Evolutionary conservation across 2,888 invertebrate genomes (phyloP), one percentile per base, ranked within the genome.

Genomic region (Craniophora ligustri): DNA sequence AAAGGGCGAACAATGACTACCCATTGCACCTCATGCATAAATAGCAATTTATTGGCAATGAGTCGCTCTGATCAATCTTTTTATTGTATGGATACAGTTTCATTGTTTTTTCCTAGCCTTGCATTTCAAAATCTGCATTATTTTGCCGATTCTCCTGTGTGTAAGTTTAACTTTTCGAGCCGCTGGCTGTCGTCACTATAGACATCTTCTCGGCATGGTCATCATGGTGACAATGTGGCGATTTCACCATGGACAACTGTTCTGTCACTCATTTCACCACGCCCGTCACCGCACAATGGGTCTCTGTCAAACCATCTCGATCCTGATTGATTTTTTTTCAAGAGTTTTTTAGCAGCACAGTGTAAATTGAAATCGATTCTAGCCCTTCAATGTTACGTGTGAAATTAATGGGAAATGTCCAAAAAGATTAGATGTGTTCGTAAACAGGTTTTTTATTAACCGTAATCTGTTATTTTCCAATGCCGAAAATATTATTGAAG

Each of bases 301-400:
- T 56, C 55, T 75, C 88, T 92, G 93, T 92, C 93, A 90, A 88
- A 85, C 83, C 75, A 80, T 62, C 71, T 78, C 85, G 79, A 80
- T 85, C 89, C 91, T 91, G 91, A 92, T 92, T 91, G 91, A 92
- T 92, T 92, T 92, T 55, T 90, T 90, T 91, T 78, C 75, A n/a
- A n/a, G 68, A 69, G 72, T 78, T 82, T 86, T 89, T 85, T 70
- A 74, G 78, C 75, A 81, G 75, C 78, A 68, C 71, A 78, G 66
- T 78, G 80, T 85, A 89, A 88, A 91, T 90, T 89, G 88, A 91
- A 90, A 91, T 84, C 76, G 83, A 87, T 84, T 85, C 81, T 76
- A 81, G 79, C 82, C 85, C 85, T 85, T 85, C 77, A 57, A 77
- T 64, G 76, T 74, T 71, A 80, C 72, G 79, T 79, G 79, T 81